Conservation (phyloP, 2,113 vertebrate species). For the Candoia aspera region DNA sequence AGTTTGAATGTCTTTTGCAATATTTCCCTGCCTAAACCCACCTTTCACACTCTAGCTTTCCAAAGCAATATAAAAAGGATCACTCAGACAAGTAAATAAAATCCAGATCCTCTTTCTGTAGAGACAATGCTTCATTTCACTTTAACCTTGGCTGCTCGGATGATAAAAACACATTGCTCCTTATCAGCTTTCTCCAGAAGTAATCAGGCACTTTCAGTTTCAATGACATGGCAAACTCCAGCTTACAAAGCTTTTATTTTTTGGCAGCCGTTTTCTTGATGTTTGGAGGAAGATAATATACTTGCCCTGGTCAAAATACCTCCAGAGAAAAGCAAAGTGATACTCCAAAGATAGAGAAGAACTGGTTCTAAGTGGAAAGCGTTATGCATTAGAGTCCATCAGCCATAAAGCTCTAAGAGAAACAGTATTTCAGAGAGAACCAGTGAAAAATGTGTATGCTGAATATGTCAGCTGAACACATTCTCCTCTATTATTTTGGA, state of each 20-base stretch:
- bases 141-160: slow-evolving; percentile 57
- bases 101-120: slow-evolving; percentile 49
- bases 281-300: slow-evolving; percentile 56
- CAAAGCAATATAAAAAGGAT: slow-evolving; percentile 37
- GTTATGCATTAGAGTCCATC: background rate
- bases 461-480: background rate
- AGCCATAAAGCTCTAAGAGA: slow-evolving; percentile 9
- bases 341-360: slow-evolving; percentile 10
- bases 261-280: slow-evolving; percentile 27
- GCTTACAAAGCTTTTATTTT: slow-evolving; percentile 42
- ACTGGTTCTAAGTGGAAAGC: background rate
- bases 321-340: slow-evolving; percentile 6
- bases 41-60: slow-evolving; percentile 41
- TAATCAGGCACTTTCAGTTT: slow-evolving; percentile 53
- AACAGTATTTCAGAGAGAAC: background rate
- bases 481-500: background rate
- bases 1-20: background rate
- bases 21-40: background rate
- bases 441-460: background rate
- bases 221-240: slow-evolving; percentile 62
- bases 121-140: slow-evolving; percentile 63
- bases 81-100: background rate
- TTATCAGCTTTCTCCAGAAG: slow-evolving; percentile 66
- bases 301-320: slow-evolving; percentile 28
- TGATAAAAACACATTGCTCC: slow-evolving; percentile 65